Evolutionary conservation across 2,888 invertebrate species (phyloP).

Genomic region (Germaria angustata): DNA sequence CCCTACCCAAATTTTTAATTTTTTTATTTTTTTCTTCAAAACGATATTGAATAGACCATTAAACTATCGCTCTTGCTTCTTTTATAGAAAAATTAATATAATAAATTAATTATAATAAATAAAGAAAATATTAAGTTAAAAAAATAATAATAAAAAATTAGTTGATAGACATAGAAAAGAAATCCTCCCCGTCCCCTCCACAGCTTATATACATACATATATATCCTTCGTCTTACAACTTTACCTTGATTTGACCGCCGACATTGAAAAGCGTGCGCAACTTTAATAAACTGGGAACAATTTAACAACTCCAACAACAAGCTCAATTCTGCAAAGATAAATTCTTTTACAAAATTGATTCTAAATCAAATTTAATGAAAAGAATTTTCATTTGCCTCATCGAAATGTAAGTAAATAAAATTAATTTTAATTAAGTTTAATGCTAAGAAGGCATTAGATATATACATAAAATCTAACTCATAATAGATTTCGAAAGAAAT

Average conservation of each 20-base stretch:
- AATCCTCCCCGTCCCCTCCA: background rate
- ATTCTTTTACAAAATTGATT: conserved; percentile 34
- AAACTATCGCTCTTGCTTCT: conserved; percentile 22
- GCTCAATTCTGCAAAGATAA: conserved; percentile 7
- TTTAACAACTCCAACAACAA: background rate
- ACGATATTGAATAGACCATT: too few relatives aligned
- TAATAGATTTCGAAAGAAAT: background rate
- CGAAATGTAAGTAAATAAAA: conserved; percentile 58
- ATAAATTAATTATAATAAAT: background rate
- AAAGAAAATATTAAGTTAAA: too few relatives aligned
- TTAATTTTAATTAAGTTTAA: conserved; percentile 43
- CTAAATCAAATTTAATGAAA: background rate
- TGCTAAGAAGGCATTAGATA: background rate
- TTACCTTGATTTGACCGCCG: background rate
- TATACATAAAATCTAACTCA: too few relatives aligned
- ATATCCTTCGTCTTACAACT: background rate
- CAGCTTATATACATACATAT: too few relatives aligned
- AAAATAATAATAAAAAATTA: background rate
- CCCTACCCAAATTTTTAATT: too few relatives aligned
- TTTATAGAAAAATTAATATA: too few relatives aligned
- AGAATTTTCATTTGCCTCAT: conserved; percentile 9
- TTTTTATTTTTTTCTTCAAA: too few relatives aligned
- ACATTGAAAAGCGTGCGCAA: conserved; percentile 59
- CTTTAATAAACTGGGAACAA: conserved; percentile 31
- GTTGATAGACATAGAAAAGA: background rate